phyloP scores from a whole-genome alignment of 2,797 vertebrate genomes.

The Myripristis jacobus region DNA sequence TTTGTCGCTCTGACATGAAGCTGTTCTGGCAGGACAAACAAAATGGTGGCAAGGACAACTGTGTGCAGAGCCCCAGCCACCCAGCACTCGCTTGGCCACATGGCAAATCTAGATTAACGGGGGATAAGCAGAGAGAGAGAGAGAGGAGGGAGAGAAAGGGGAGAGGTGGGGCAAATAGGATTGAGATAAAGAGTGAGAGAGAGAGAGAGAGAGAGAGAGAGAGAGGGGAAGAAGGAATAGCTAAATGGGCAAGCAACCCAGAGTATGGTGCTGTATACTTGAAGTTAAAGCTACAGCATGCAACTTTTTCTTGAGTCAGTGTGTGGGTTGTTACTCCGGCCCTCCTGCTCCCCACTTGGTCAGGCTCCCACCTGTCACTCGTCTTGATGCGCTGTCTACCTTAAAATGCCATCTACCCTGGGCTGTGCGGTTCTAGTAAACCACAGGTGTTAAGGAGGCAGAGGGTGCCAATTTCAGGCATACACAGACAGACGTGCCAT shows the following conservation, averaged over 20 bases:
- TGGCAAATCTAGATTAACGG: slow-evolving; percentile 82
- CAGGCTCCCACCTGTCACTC: slow-evolving; percentile 64
- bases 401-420: slow-evolving; percentile 61
- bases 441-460: slow-evolving; percentile 46
- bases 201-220: slow-evolving; percentile 24
- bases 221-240: slow-evolving; percentile 18
- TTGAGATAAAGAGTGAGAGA: slow-evolving; percentile 49
- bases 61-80: slow-evolving; percentile 63
- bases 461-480: slow-evolving; percentile 10
- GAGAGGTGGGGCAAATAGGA: slow-evolving; percentile 46
- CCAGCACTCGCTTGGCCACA: slow-evolving; percentile 71
- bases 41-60: slow-evolving; percentile 76
- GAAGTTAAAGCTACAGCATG: background rate
- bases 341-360: slow-evolving; percentile 47
- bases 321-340: slow-evolving; percentile 8
- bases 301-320: slow-evolving; percentile 26
- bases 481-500: background rate
- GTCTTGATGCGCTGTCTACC: slow-evolving; percentile 70
- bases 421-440: slow-evolving; percentile 44
- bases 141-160: slow-evolving; percentile 9
- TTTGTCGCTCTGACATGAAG: slow-evolving; percentile 62
- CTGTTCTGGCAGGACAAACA: slow-evolving; percentile 74
- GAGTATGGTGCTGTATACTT: background rate
- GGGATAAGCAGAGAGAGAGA: slow-evolving; percentile 57
- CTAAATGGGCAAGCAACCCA: slow-evolving; percentile 2